These are phyloP conservation scores for Albula goreensis DNA, from an alignment of 2,113 vertebrate species.

Conservation along the genomic window DNA sequence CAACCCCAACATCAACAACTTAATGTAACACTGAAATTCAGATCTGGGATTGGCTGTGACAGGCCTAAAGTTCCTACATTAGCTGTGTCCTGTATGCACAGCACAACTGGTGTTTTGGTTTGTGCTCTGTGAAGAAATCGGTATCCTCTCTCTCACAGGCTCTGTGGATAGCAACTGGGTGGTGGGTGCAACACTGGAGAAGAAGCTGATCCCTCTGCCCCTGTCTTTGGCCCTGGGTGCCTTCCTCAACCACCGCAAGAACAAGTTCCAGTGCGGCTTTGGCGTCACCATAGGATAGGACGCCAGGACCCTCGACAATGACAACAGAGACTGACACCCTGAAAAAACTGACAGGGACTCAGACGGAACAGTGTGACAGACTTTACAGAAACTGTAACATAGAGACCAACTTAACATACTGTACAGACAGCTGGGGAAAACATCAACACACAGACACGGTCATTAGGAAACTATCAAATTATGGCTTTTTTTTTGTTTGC, in stretches of 20 bases:
- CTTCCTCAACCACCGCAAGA: conserved; percentile 86
- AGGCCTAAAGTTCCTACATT: background rate
- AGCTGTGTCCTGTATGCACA: background rate
- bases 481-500: conserved; percentile 37
- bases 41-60: background rate
- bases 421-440: background rate
- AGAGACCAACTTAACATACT: conserved; percentile 17
- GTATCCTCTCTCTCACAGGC: conserved; percentile 59
- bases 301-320: background rate
- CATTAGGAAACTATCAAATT: conserved; percentile 19
- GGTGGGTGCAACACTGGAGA: conserved; percentile 82
- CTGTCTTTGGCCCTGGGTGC: conserved; percentile 81
- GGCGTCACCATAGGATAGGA: conserved; percentile 81
- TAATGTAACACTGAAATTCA: no score
- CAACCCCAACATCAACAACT: no score
- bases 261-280: conserved; percentile 88
- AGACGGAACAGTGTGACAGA: conserved; percentile 34
- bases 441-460: background rate
- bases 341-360: conserved; percentile 51
- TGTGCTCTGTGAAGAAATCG: background rate
- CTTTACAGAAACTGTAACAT: background rate
- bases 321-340: background rate
- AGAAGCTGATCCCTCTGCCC: conserved; percentile 82
- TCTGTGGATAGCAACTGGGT: conserved; percentile 87
- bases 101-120: background rate